phyloP scores from a whole-genome alignment of 2,888 invertebrate genomes.

The Drosophila aldrichi region DNA sequence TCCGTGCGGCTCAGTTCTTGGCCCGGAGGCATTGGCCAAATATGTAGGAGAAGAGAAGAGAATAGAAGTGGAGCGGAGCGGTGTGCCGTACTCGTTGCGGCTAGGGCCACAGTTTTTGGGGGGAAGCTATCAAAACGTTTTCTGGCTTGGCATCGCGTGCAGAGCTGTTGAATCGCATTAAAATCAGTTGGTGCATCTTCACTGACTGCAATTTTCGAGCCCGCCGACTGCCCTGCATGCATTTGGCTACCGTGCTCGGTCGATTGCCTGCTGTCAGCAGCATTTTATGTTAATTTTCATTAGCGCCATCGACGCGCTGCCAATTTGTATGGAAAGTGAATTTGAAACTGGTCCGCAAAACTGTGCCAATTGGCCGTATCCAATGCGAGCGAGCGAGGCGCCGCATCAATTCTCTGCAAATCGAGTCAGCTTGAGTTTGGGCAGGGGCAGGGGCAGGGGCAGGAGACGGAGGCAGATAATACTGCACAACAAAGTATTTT shows the following conservation, averaged over 20 bases:
- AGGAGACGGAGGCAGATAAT: slow-evolving; percentile 40
- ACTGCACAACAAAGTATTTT: slow-evolving; percentile 78
- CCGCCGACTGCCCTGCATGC: slow-evolving; percentile 31
- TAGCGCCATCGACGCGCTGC: slow-evolving; percentile 76
- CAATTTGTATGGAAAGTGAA: slow-evolving; percentile 81
- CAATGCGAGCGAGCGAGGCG: slow-evolving; percentile 14
- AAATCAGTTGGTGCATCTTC: slow-evolving; percentile 80
- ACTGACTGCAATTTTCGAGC: slow-evolving; percentile 74
- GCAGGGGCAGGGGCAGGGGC: background rate
- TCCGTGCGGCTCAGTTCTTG: slow-evolving; percentile 47
- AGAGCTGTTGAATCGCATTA: slow-evolving; percentile 80
- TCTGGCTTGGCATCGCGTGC: slow-evolving; percentile 72
- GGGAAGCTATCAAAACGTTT: slow-evolving; percentile 74
- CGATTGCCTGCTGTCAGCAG: slow-evolving; percentile 81
- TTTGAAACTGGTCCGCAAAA: slow-evolving; percentile 67
- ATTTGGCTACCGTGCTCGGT: slow-evolving; percentile 61
- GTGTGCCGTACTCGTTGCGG: slow-evolving; percentile 19
- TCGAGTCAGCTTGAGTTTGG: slow-evolving; percentile 8
- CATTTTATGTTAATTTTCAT: slow-evolving; percentile 81
- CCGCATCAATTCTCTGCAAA: slow-evolving; percentile 51
- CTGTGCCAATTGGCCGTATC: slow-evolving; percentile 59
- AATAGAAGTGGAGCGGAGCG: too few relatives aligned
- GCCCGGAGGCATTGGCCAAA: slow-evolving; percentile 57
- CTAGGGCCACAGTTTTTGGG: slow-evolving; percentile 40
- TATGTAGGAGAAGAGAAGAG: slow-evolving; percentile 23